Conservation (phyloP, 2,113 vertebrate genomes). For the Camelus bactrianus region DNA sequence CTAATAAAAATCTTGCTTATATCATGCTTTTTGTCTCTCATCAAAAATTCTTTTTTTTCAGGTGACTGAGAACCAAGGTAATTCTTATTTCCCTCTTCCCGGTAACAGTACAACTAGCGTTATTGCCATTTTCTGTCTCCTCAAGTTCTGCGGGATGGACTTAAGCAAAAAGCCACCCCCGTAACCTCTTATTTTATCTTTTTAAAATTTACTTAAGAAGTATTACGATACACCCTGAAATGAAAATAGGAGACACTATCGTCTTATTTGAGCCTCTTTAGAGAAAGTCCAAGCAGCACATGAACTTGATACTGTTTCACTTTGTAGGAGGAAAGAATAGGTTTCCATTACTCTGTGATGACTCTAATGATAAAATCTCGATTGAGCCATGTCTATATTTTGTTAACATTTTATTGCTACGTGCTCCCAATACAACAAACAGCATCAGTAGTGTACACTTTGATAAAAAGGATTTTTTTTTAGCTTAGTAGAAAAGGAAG, state of each 20-base stretch:
- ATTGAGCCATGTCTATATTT: slow-evolving; percentile 47
- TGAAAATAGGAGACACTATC: neutral
- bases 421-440: slow-evolving; percentile 94
- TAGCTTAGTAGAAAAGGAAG: slow-evolving; percentile 86
- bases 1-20: too few species aligned
- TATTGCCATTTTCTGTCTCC: neutral
- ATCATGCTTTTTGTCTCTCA: too few species aligned
- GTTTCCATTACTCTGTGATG: neutral
- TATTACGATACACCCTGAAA: neutral
- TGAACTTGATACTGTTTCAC: neutral
- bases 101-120: neutral
- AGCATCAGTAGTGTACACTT: slow-evolving; percentile 96
- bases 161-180: neutral
- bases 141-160: neutral
- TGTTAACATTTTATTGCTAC: slow-evolving; percentile 92
- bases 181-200: neutral
- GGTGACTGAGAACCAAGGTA: too few species aligned
- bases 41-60: too few species aligned
- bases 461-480: slow-evolving; percentile 83
- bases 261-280: neutral
- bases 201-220: neutral
- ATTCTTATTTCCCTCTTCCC: too few species aligned
- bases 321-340: neutral
- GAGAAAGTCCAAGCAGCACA: neutral
- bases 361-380: slow-evolving; percentile 51